Conservation (phyloP, 2,888 invertebrate genomes). For the Pherbina coryleti region DNA sequence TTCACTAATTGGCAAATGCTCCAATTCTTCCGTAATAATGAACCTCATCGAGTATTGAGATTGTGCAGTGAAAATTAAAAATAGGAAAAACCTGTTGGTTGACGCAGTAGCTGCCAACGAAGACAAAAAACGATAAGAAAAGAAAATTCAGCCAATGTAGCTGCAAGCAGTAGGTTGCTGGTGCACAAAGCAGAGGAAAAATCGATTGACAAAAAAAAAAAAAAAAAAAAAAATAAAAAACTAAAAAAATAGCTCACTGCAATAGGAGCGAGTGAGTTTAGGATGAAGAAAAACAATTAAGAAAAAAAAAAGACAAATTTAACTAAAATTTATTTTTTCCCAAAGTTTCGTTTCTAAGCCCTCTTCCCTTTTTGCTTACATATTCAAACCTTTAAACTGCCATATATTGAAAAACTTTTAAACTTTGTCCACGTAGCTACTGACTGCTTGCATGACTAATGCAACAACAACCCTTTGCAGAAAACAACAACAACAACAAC, state of each 20-base stretch:
- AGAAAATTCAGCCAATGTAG: not conserved
- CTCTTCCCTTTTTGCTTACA: no score
- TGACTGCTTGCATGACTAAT: no score
- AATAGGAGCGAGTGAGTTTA: not conserved
- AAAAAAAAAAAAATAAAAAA: not conserved
- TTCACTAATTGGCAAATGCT: slow-evolving; percentile 24
- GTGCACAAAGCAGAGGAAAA: slow-evolving; percentile 50
- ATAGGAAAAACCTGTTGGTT: slow-evolving; percentile 46
- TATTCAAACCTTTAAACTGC: no score
- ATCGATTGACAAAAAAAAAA: slow-evolving; percentile 57
- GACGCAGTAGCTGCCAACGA: slow-evolving; percentile 17
- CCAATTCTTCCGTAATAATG: slow-evolving; percentile 6
- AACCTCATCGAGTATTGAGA: not conserved
- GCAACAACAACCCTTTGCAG: no score
- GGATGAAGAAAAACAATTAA: no score
- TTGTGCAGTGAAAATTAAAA: slow-evolving; percentile 4
- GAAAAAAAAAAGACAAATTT: no score
- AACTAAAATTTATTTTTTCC: no score
- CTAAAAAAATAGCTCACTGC: not conserved
- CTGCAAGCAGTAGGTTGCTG: not conserved
- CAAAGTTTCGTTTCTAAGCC: no score
- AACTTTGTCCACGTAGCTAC: no score
- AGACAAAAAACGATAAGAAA: slow-evolving; percentile 1
- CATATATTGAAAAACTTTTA: no score
- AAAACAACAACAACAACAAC: slow-evolving; percentile 24